Base-by-base conservation (phyloP, 2,797 vertebrate species). In the Hypotaenidia okinawae region DNA sequence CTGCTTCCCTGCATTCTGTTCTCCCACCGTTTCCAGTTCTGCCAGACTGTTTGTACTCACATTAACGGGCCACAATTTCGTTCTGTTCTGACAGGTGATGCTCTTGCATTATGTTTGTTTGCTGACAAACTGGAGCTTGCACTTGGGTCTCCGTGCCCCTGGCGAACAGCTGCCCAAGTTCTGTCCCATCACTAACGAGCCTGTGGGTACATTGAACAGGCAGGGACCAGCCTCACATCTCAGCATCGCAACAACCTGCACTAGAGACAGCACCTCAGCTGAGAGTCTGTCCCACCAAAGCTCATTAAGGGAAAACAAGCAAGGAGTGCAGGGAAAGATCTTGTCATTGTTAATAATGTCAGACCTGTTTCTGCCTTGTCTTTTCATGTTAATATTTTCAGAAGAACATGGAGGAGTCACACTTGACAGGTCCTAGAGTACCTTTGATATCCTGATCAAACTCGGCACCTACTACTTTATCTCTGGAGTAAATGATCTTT, bases 391-490 rank as follows among this genome's bases (percentile, higher is more conserved):
- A 77, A 84, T 77, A 57, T 75, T 90, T 94, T 92, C 90, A 94
- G 81, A 89, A 86, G 49, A 93, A 92, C 62, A 33, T 10, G n/a
- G 69, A 88, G 59, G 37, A 84, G 68, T 81, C 24, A 35, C 28
- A 32, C 70, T 81, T 95, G 93, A 94, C 90, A 94, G 84, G 73
- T 75, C 64, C 63, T 92, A 16, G 30, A 87, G 45, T 63, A 80
- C 28, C 80, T 94, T 94, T 96, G 94, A 96, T 94, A 86, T 93
- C 39, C 49, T 94, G 90, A 95, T 95, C 84, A 88, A 94, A 83
- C 87, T 72, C 7, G 4, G 67, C 82, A 83, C 68, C 92, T 89
- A 63, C 67, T 78, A 59, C 54, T 93, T 70, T 12, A 66, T 89
- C 59, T 89, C 62, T n/a, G 33, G 51, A 66, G 58, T 79, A 91